Conservation (phyloP, 1,140 invertebrate genomes). For the Aphelenchoides besseyi region DNA sequence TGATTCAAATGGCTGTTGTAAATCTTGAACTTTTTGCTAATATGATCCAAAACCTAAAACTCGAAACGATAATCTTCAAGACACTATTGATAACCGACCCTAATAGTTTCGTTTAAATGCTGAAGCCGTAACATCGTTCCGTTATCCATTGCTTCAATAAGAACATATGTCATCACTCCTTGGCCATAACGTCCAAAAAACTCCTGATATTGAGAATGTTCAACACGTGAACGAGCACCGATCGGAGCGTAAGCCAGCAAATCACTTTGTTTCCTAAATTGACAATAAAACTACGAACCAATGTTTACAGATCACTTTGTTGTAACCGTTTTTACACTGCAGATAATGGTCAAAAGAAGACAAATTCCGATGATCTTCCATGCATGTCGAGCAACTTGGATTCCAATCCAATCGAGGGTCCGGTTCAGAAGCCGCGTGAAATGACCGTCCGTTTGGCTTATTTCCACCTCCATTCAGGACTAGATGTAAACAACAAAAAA, state of each 20-base stretch:
- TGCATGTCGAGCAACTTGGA: background rate
- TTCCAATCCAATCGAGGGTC: background rate
- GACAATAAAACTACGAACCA: background rate
- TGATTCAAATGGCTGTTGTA: background rate
- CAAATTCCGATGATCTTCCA: constrained; percentile 7
- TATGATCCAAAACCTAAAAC: constrained; percentile 21
- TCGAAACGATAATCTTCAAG: background rate
- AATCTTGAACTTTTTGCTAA: constrained; percentile 23
- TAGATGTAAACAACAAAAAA: no score
- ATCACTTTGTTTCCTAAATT: constrained; percentile 27
- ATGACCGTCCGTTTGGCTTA: background rate
- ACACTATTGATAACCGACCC: background rate
- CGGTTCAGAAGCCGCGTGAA: background rate
- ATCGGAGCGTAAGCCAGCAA: constrained; percentile 25
- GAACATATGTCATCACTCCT: constrained; percentile 24
- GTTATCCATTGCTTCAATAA: constrained; percentile 28
- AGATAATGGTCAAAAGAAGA: background rate
- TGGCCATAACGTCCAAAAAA: constrained; percentile 27
- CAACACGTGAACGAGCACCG: constrained; percentile 18
- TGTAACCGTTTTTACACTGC: background rate
- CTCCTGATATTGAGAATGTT: constrained; percentile 19
- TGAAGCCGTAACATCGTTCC: constrained; percentile 20
- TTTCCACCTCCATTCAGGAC: no score
- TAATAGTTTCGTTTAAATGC: constrained; percentile 26
- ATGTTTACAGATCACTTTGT: background rate